A percentile compares a stretch with the other conserved stretches of the same genome.
Conservation (phyloP, 2,797 vertebrate species). For the Oreortyx pictus region DNA sequence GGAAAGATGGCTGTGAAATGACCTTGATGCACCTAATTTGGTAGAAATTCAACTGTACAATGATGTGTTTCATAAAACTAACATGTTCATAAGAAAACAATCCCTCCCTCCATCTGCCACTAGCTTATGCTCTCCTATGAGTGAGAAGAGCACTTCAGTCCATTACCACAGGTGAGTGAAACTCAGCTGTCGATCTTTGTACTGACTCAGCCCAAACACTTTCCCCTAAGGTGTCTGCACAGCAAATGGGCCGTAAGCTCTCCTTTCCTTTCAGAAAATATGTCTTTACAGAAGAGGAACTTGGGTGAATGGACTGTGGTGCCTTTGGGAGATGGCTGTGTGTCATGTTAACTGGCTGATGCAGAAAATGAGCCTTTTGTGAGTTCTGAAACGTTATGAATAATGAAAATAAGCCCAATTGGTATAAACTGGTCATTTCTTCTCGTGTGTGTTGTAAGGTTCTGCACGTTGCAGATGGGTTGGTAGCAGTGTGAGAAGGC, state of each 20-base stretch:
- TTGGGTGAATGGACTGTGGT: background rate
- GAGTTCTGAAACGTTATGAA: background rate
- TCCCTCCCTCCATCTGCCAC: slow-evolving; percentile 46
- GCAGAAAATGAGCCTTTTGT: background rate
- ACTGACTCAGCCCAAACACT: background rate
- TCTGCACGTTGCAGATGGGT: background rate
- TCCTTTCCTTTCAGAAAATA: background rate
- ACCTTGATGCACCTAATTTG: slow-evolving; percentile 32
- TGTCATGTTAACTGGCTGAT: background rate
- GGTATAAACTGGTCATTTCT: background rate
- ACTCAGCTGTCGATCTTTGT: background rate
- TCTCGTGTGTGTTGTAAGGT: background rate
- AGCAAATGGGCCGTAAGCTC: background rate
- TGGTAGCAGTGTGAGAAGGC: background rate
- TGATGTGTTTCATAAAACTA: slow-evolving; percentile 52
- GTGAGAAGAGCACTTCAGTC: background rate
- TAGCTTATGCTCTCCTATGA: slow-evolving; percentile 6
- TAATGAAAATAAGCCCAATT: background rate
- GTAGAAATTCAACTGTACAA: background rate
- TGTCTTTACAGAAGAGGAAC: background rate
- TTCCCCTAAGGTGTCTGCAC: background rate
- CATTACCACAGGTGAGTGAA: background rate
- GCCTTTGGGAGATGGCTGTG: background rate
- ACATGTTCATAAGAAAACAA: slow-evolving; percentile 28
- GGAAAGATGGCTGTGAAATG: background rate